Base-by-base conservation (phyloP, 2,888 invertebrate genomes). In the Drosophila emarginata region DNA sequence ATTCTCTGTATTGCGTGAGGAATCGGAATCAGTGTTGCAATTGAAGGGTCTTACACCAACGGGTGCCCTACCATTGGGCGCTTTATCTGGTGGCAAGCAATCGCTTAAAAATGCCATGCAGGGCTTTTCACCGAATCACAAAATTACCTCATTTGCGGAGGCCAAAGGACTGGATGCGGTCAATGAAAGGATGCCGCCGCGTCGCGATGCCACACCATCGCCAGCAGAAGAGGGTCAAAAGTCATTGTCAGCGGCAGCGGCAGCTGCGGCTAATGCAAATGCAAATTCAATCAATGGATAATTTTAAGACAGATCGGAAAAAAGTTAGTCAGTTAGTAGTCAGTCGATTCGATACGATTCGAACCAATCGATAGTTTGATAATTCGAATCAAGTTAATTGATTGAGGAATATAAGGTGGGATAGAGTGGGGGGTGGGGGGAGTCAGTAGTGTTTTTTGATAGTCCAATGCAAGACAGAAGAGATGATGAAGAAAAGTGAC, bases 101-200 rank as follows among this genome's bases (percentile, higher is more conserved):
- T 98, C 98, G 83, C 95, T 99, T 80, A 97, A 97, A 93, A 98
- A 98, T 93, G 97, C 97, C 82, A 94, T 98, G 90, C 97, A 97
- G 93, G 97, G 98, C 78, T 98, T 98, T 93, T 97, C 97, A 79
- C 98, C 98, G 67, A 97, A 97, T 91, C 98, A 98, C 94, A 97
- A 98, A 94, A 99, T 99, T 90, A 97, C 97, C 90, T 97, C 98
- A 89, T 99, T 99, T 93, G 99, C 98, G 91, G 99, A 99, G 93
- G 99, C 99, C 79, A 99, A 99, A 93, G 98, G 98, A 76, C 93
- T 99, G 92, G 99, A 99, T 93, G 98, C 98, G 90, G 97, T 99
- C 93, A 99, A 99, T 93, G 99, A 99, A 93, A 95, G 99, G 87
- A 99, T 99, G 98, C 99, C 99, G 61, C 99, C 99, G 37, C 94